Percentiles rank a stretch among this genome's conserved stretches.
Evolutionary conservation across 2,113 vertebrate genomes (phyloP).

Genomic region (Hylia prasina): DNA sequence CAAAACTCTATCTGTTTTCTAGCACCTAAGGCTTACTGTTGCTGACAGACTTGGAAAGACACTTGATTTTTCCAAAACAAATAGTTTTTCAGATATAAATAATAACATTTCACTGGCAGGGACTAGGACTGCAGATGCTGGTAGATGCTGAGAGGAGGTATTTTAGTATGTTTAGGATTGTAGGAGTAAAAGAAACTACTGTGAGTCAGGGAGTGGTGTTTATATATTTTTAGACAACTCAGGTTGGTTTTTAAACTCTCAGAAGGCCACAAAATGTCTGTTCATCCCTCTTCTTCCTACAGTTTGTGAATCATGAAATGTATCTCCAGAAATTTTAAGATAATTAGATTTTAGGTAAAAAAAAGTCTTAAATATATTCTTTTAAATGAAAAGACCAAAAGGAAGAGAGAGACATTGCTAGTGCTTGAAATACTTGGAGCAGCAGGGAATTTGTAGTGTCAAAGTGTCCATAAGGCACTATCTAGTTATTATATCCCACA

Average conservation of each 20-base stretch:
- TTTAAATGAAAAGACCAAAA: neutral
- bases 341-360: neutral
- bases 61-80: neutral
- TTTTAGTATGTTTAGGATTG: neutral
- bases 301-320: neutral
- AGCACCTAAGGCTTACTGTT: neutral
- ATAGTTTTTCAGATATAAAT: neutral
- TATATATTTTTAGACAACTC: neutral
- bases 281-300: neutral
- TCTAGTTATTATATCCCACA: neutral
- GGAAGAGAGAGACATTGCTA: neutral
- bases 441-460: neutral
- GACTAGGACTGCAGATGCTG: neutral
- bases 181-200: neutral
- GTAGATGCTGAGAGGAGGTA: neutral
- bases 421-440: neutral
- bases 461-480: neutral
- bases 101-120: neutral
- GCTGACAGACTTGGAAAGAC: neutral
- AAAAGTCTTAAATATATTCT: fast-evolving
- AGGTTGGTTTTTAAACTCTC: neutral
- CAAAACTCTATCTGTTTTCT: neutral
- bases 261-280: neutral
- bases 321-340: neutral
- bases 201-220: neutral